These are phyloP conservation scores for Drosophila birchii DNA, from an alignment of 2,888 invertebrate genomes.

Conservation along the genomic window DNA sequence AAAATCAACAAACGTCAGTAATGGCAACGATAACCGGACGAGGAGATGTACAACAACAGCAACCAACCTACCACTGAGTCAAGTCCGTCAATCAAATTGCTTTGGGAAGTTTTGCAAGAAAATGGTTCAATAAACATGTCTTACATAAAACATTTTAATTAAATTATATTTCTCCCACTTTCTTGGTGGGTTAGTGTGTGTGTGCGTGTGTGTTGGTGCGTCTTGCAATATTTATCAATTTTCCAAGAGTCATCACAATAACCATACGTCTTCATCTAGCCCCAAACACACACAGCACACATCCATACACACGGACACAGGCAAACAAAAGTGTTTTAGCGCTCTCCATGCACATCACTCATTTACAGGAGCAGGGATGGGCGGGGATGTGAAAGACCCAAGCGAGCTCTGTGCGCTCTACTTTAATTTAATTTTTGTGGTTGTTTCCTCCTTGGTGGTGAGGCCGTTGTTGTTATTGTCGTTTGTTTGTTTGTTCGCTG, in stretches of 20 bases:
- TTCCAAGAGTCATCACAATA: constrained; percentile 75
- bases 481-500: constrained; percentile 64
- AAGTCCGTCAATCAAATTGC: constrained; percentile 74
- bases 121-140: constrained; percentile 79
- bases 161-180: constrained; percentile 67
- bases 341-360: constrained; percentile 76
- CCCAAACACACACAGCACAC: constrained; percentile 22
- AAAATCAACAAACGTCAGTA: constrained; percentile 52
- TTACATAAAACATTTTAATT: constrained; percentile 80
- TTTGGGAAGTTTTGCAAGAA: constrained; percentile 59
- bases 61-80: constrained; percentile 30
- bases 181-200: background rate
- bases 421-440: constrained; percentile 84
- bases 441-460: constrained; percentile 58
- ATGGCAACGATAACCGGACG: constrained; percentile 6
- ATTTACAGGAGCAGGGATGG: constrained; percentile 53
- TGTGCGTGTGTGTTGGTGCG: constrained; percentile 21
- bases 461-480: constrained; percentile 51
- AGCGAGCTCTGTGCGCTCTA: constrained; percentile 54
- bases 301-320: constrained; percentile 30
- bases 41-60: background rate
- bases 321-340: constrained; percentile 72
- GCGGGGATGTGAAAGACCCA: background rate
- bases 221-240: constrained; percentile 76
- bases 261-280: constrained; percentile 78